Conservation (phyloP, 2,113 vertebrate genomes). For the Corythornis madagascariensis region DNA sequence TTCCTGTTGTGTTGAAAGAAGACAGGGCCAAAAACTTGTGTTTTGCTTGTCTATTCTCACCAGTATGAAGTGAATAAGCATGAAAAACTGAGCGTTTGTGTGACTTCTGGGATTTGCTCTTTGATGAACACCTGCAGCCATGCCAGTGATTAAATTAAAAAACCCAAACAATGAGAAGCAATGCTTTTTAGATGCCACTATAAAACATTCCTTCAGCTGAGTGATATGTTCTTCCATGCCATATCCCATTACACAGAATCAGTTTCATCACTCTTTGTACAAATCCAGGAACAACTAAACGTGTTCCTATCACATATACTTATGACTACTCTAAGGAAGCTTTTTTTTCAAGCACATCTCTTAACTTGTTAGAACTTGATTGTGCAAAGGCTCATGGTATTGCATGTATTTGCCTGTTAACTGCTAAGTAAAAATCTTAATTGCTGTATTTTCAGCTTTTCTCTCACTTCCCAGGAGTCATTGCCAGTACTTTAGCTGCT, state of each 20-base stretch:
- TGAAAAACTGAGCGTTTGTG: background rate
- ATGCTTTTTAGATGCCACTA: background rate
- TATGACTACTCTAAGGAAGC: background rate
- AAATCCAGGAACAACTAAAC: background rate
- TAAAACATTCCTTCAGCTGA: background rate
- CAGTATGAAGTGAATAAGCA: background rate
- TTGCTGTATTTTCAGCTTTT: conserved; percentile 19
- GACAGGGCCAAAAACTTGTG: background rate
- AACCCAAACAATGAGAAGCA: background rate
- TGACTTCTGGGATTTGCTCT: background rate
- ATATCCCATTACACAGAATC: background rate
- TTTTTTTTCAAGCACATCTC: background rate
- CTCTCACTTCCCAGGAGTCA: background rate
- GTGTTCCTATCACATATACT: background rate
- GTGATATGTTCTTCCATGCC: background rate
- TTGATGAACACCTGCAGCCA: background rate
- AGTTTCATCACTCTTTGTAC: background rate
- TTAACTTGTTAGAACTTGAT: conserved; percentile 26
- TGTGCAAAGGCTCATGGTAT: background rate
- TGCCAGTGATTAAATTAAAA: background rate
- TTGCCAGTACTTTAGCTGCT: background rate
- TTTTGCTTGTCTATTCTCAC: background rate
- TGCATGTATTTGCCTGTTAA: background rate
- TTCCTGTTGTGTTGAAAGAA: background rate
- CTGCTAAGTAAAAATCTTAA: conserved; percentile 17